A percentile compares a stretch with the other conserved stretches of the same genome.
These are phyloP conservation scores for Xenus cinereus DNA, from an alignment of 2,113 vertebrate genomes.

Conservation along the genomic window DNA sequence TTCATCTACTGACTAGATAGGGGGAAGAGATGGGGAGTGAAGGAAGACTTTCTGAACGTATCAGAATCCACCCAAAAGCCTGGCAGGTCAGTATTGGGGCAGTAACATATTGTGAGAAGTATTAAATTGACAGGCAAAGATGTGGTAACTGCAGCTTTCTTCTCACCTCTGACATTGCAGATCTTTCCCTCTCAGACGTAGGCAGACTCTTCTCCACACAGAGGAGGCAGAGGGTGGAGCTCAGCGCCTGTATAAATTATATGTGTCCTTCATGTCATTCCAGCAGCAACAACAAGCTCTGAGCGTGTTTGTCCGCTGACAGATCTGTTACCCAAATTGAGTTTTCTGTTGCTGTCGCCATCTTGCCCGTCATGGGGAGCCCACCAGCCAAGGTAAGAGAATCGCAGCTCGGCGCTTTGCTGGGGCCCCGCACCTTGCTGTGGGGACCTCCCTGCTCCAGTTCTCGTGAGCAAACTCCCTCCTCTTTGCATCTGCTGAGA, in stretches of 20 bases:
- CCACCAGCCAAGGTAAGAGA: constrained; percentile 60
- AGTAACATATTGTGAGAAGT: not conserved
- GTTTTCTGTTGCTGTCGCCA: not conserved
- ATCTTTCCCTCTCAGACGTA: not conserved
- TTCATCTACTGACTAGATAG: not conserved
- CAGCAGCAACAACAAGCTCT: constrained; percentile 30
- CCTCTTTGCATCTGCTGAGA: not conserved
- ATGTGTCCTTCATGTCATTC: constrained; percentile 46
- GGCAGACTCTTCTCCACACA: constrained; percentile 4
- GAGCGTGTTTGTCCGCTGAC: constrained; percentile 37
- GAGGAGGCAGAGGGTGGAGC: constrained; percentile 65
- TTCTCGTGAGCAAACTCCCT: accelerated
- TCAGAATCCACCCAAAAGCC: not conserved
- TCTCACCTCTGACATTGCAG: not conserved
- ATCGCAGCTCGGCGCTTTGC: accelerated
- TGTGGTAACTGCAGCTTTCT: not conserved
- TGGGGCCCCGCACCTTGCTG: not conserved
- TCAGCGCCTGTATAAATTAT: constrained; percentile 46
- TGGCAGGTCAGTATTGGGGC: too few species aligned
- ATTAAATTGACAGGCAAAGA: not conserved
- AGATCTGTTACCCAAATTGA: constrained; percentile 1
- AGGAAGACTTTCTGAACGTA: not conserved
- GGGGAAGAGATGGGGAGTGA: not conserved
- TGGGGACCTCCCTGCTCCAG: not conserved
- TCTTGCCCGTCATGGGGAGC: constrained; percentile 32